A percentile compares a stretch with the other conserved stretches of the same genome.
Evolutionary conservation across 2,113 vertebrate species (phyloP).

Genomic region (Plestiodon gilberti): DNA sequence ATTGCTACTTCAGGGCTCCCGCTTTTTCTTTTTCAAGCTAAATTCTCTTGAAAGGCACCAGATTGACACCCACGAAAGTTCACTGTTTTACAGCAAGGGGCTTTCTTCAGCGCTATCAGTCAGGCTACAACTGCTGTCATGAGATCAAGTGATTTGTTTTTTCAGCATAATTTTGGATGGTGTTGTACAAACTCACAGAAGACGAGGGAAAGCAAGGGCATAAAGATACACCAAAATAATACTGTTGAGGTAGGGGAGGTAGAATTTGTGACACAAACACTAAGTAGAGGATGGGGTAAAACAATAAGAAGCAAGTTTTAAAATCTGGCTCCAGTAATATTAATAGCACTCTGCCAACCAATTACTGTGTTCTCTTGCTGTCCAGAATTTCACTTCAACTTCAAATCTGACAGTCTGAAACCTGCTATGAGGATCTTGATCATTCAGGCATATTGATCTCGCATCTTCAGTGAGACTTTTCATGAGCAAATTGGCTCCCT

Average conservation of each 20-base stretch:
- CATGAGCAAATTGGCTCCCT: too few species aligned
- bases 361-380: neutral
- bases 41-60: conserved; percentile 15
- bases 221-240: neutral
- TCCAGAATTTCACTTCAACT: conserved; percentile 1
- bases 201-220: neutral
- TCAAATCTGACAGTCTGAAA: conserved; percentile 9
- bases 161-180: conserved; percentile 13
- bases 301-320: neutral
- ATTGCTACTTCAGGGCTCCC: conserved; percentile 1
- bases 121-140: neutral
- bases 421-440: neutral
- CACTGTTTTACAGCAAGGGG: neutral
- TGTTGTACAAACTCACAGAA: neutral
- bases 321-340: neutral
- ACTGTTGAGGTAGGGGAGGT: neutral
- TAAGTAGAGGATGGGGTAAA: neutral
- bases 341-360: conserved; percentile 9
- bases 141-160: conserved; percentile 15
- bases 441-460: neutral
- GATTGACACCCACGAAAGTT: conserved; percentile 7
- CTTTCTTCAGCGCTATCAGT: conserved; percentile 10
- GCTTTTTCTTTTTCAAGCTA: neutral
- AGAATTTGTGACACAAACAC: neutral
- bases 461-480: neutral